Conservation (phyloP, 1,140 invertebrate genomes). For the Drosophila nikananu region DNA sequence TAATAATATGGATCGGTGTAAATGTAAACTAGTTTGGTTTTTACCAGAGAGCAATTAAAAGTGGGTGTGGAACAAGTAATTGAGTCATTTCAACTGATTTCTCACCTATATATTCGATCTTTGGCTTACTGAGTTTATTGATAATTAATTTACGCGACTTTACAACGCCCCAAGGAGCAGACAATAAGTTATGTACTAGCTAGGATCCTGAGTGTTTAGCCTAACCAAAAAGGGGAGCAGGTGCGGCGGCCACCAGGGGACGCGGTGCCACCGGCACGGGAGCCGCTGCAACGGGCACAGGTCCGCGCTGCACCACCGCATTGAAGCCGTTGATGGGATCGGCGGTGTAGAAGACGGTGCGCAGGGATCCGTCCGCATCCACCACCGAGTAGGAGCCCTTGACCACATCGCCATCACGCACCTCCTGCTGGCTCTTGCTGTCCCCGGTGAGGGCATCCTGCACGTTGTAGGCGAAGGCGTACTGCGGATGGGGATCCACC, state of each 20-base stretch:
- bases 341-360: constrained; percentile 87
- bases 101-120: constrained; percentile 11
- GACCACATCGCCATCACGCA: constrained; percentile 88
- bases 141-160: constrained; percentile 52
- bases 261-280: constrained; percentile 35
- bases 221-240: constrained; percentile 61
- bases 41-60: background rate
- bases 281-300: constrained; percentile 46
- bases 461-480: constrained; percentile 88
- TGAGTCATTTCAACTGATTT: background rate
- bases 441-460: constrained; percentile 88
- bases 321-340: constrained; percentile 88
- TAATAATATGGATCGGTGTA: constrained; percentile 28
- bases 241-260: constrained; percentile 51
- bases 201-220: constrained; percentile 27
- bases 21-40: constrained; percentile 21
- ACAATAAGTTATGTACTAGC: constrained; percentile 76
- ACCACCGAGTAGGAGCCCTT: constrained; percentile 87
- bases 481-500: constrained; percentile 87
- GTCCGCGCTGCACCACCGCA: constrained; percentile 86
- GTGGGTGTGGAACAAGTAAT: constrained; percentile 1
- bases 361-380: constrained; percentile 87
- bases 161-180: constrained; percentile 34
- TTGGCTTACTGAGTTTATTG: constrained; percentile 67
- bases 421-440: constrained; percentile 88